These are phyloP conservation scores for Aromia moschata DNA, from an alignment of 2,888 invertebrate species.

Conservation along the genomic window DNA sequence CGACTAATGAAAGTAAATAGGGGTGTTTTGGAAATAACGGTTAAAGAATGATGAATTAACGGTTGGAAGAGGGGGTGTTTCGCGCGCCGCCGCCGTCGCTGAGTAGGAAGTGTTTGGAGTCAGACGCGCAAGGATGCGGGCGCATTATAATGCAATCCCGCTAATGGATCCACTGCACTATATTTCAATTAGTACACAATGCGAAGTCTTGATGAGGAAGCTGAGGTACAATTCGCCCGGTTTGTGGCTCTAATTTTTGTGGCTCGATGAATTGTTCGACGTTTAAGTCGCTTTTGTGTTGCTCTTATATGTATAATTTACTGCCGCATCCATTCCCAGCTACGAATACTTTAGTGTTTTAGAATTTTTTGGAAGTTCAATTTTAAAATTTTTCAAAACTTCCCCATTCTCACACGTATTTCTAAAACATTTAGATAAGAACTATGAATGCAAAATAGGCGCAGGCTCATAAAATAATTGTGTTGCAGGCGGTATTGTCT, in stretches of 20 bases:
- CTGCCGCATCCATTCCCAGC: no score
- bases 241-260: conserved; percentile 2
- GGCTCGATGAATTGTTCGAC: not conserved
- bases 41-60: conserved; percentile 39
- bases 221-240: conserved; percentile 12
- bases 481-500: no score
- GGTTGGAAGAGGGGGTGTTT: no score
- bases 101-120: conserved; percentile 38
- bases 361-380: no score
- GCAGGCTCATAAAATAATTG: no score
- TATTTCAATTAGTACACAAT: conserved; percentile 46
- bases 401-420: no score
- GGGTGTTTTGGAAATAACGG: conserved; percentile 46
- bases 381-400: no score
- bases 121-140: conserved; percentile 49
- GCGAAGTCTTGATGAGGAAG: conserved; percentile 15
- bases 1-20: conserved; percentile 45
- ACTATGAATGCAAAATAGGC: no score
- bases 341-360: no score
- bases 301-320: not conserved
- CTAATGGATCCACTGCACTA: conserved; percentile 50
- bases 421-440: no score
- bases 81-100: conserved; percentile 26
- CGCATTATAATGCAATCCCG: conserved; percentile 49
- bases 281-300: not conserved